Evolutionary conservation across 2,797 vertebrate species (phyloP).

Genomic region (Gouania willdenowi): DNA sequence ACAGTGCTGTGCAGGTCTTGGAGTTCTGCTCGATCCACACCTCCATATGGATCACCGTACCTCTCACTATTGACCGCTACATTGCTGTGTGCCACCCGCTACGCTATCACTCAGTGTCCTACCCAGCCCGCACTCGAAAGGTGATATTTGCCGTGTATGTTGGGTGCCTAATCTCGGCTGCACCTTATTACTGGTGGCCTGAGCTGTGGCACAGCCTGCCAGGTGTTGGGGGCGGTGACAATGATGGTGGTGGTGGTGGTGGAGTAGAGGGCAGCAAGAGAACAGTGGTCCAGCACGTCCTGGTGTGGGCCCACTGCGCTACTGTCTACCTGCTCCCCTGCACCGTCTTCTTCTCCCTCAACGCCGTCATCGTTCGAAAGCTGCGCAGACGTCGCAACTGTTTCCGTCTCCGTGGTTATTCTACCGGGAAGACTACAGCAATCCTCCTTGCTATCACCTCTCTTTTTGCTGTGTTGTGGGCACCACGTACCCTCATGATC

Average conservation of each 20-base stretch:
- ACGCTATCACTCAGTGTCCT: slow-evolving; percentile 91
- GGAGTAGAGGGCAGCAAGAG: slow-evolving; percentile 53
- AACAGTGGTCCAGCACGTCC: slow-evolving; percentile 83
- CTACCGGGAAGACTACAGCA: slow-evolving; percentile 93
- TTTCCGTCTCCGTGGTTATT: slow-evolving; percentile 90
- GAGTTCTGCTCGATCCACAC: slow-evolving; percentile 97
- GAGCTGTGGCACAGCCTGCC: slow-evolving; percentile 88
- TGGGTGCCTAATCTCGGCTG: slow-evolving; percentile 88
- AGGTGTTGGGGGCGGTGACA: slow-evolving; percentile 27
- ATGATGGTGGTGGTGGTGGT: slow-evolving; percentile 20
- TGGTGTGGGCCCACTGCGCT: slow-evolving; percentile 93
- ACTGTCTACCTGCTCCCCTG: slow-evolving; percentile 93
- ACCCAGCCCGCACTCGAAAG: slow-evolving; percentile 88
- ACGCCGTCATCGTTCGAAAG: slow-evolving; percentile 89
- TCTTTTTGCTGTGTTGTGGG: slow-evolving; percentile 92
- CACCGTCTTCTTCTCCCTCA: slow-evolving; percentile 92
- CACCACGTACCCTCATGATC: slow-evolving; percentile 89
- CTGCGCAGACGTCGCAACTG: slow-evolving; percentile 85
- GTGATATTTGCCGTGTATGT: slow-evolving; percentile 88
- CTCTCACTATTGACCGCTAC: slow-evolving; percentile 90
- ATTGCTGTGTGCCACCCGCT: slow-evolving; percentile 94
- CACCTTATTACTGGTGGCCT: slow-evolving; percentile 97
- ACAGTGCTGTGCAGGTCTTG: slow-evolving; percentile 88
- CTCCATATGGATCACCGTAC: slow-evolving; percentile 96
- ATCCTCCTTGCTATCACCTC: slow-evolving; percentile 94